Evolutionary conservation across 2,113 vertebrate genomes (phyloP).

Genomic region (Trochalopteron elliotii): DNA sequence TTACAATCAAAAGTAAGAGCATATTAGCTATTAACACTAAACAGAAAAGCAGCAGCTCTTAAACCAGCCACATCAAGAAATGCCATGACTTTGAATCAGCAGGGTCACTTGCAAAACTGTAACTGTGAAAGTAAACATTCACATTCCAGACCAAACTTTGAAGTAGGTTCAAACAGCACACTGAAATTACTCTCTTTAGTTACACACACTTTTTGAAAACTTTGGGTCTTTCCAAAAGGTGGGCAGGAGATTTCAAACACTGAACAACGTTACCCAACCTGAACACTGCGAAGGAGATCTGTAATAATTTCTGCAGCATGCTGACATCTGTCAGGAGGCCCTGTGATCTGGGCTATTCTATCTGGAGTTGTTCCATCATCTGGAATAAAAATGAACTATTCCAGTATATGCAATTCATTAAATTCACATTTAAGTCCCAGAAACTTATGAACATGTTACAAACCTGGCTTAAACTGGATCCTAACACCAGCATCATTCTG

Average conservation of each 20-base stretch:
- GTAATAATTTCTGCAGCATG: conserved; percentile 96
- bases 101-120: background rate
- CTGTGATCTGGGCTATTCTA: conserved; percentile 97
- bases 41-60: background rate
- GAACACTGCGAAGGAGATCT: conserved; percentile 95
- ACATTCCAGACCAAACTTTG: background rate
- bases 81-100: background rate
- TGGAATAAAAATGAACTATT: conserved; percentile 61
- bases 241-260: background rate
- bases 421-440: background rate
- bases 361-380: conserved; percentile 97
- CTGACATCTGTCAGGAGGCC: conserved; percentile 94
- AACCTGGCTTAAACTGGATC: conserved; percentile 98
- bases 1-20: background rate
- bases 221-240: background rate
- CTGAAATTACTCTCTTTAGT: background rate
- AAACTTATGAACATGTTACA: background rate
- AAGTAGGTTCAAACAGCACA: background rate
- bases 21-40: background rate
- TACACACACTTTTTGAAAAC: background rate
- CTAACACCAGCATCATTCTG: conserved; percentile 97
- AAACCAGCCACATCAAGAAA: background rate
- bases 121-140: background rate
- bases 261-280: conserved; percentile 61
- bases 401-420: background rate